Base-by-base conservation (phyloP, 1,140 invertebrate species). In the Papilio aristodemus region DNA sequence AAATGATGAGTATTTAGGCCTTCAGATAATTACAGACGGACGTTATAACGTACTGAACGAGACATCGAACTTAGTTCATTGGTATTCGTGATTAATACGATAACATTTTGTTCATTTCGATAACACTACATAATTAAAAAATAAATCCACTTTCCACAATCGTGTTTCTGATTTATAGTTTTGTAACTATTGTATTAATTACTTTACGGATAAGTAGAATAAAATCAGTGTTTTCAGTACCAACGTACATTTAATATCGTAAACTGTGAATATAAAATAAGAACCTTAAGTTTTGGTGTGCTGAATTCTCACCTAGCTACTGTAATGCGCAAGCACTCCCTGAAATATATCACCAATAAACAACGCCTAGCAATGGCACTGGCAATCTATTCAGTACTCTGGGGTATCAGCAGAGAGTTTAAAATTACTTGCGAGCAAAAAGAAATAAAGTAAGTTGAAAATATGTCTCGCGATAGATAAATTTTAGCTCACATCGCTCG, bases 321-420 rank as follows among this genome's bases (percentile, higher is more conserved):
- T 75, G 69, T 76, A 78, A 77, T 78, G 71, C 75, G 78, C 70
- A 75, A 72, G 67, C 73, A 62, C 64, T 69, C 67, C 11, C 39
- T 50, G 58, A 71, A 77, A 78, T 78, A 77, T 78, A 82, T 82
- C 72, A 75, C 54, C 74, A 77, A 82, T 82, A 82, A 82, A 80
- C 78, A 74, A 74, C 57, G 25, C 37, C 10, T 57, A 69, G 63
- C 63, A 41, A 50, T 54, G 46, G 0, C n/a, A 46, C 27, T 4
- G 7, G 13, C 41, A 50, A 46, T 13, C 60, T 38, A 69, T 73
- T 70, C 46, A 66, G 22, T 17, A 71, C 74, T 50, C 43, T 75
- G 3, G 5, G 10, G 7, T 59, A 11, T 3, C 9, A 10, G 39
- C 27, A 57, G 58, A 73, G 54, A 46, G 70, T 63, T 41, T 14